Base-by-base conservation (phyloP, 1,140 invertebrate genomes). In the Cotesia vestalis region DNA sequence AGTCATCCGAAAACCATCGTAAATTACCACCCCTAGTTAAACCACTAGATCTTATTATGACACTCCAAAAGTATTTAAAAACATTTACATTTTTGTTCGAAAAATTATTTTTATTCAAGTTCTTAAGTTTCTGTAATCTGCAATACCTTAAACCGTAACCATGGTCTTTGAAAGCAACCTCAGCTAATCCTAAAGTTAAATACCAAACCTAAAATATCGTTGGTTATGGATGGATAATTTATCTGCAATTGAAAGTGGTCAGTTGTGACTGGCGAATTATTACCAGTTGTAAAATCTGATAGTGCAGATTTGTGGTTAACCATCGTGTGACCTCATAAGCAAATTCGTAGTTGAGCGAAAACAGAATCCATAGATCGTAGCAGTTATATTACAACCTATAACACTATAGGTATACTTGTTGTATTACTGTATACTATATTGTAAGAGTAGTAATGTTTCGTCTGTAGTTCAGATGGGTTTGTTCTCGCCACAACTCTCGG, bases 401-500 rank as follows among this genome's bases (percentile, higher is more conserved):
- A 46, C 5, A 46, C 6, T 46, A 46, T 11, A 46, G 40, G 40
- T 46, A 46, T 46, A 46, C 40, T 27, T 27, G 27, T 2, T 27
- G 27, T 2, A 8, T 6, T 46, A 46, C 5, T 6, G 11, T 46
- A 46, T 6, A 46, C 40, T 46, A 46, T 6, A 46, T 11, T 46
- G 38, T 40, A 9, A 46, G 40, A 46, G 14, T 40, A 38, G 36
- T 34, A 36, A 63, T 34, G 36, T 63, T 60, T 34, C 9, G 59
- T 66, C 11, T 66, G 12, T 34, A 34, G 40, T 52, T 66, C 4
- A 12, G 12, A 34, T 12, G 34, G 61, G 61, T 63, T 66, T 53
- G 17, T 40, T 20, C 20, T 51, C 38, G 36, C 52, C 63, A 59
- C 61, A 73, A 73, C 75, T 71, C 68, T 66, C 35, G 12, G 20